Base-by-base conservation (phyloP, 2,888 invertebrate genomes). In the Allophyes oxyacanthae region DNA sequence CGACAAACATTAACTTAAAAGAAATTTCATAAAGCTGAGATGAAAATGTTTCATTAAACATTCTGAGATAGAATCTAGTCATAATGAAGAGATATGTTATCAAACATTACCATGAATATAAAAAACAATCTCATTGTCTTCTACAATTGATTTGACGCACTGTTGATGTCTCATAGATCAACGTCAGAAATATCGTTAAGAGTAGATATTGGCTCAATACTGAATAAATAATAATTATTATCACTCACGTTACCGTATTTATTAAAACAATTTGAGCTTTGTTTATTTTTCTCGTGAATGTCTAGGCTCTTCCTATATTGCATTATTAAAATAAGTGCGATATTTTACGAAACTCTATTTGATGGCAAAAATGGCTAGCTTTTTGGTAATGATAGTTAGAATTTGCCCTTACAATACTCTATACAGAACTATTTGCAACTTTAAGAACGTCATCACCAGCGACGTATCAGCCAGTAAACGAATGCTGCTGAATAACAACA, bases 221-320 rank as follows among this genome's bases (percentile, higher is more conserved):
- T 30, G 53, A 36, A 32, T 43, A 57, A 43, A 43, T 53, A 34
- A 44, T 0, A 8, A 28, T 45, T n/a, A 36, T 32, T 37, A 58
- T 46, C 42, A 50, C 53, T 53, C 51, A 46, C 40, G n/a, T 43
- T 13, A 52, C 11, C 46, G 43, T 48, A 48, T 51, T 67, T 49
- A 11, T 40, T 61, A 14, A 30, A 48, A 55, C 34, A 30, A 32
- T 59, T 52, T 52, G 11, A 32, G 36, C 28, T 45, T 43, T 43
- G 44, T 38, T 25, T 34, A 43, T 25, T 53, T 34, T 60, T 32
- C n/a, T 32, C 32, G 5, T 30, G 8, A 6, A 30, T 30, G 30
- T 9, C 6, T 25, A 25, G 25, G 25, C 25, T 3, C 3, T 25
- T 5, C 6, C 6, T 25, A 6, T 25, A 5, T 25, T 25, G 25